Evolutionary conservation across 2,888 invertebrate genomes (phyloP).

Genomic region (Actias luna): DNA sequence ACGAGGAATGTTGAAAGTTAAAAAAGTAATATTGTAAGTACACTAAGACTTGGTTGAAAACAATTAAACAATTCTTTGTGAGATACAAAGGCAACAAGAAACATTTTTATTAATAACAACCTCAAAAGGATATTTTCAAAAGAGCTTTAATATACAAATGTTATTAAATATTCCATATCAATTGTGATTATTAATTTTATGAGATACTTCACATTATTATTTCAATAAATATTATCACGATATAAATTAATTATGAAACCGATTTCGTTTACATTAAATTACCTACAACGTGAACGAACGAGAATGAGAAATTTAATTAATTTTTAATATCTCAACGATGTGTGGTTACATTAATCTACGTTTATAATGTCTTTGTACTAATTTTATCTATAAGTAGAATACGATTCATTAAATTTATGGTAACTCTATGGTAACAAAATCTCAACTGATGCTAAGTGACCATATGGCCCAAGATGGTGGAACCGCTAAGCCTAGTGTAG

Average conservation of each 20-base stretch:
- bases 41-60: no score
- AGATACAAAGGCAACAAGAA: background rate
- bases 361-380: background rate
- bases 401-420: no score
- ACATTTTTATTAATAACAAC: background rate
- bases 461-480: no score
- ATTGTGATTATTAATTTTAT: slow-evolving; percentile 12
- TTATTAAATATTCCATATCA: background rate
- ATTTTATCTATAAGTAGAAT: background rate
- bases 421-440: no score
- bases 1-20: no score
- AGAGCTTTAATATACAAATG: background rate
- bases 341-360: slow-evolving; percentile 4
- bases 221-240: slow-evolving; percentile 17
- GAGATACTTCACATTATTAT: slow-evolving; percentile 14
- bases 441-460: no score
- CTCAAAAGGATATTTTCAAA: background rate
- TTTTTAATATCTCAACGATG: slow-evolving; percentile 14
- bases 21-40: no score
- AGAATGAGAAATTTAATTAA: slow-evolving; percentile 17
- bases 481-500: no score
- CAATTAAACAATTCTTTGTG: no score
- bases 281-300: slow-evolving; percentile 12
- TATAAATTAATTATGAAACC: slow-evolving; percentile 18
- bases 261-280: slow-evolving; percentile 18